phyloP scores from a whole-genome alignment of 2,113 vertebrate species.

The Halcyon senegalensis region DNA sequence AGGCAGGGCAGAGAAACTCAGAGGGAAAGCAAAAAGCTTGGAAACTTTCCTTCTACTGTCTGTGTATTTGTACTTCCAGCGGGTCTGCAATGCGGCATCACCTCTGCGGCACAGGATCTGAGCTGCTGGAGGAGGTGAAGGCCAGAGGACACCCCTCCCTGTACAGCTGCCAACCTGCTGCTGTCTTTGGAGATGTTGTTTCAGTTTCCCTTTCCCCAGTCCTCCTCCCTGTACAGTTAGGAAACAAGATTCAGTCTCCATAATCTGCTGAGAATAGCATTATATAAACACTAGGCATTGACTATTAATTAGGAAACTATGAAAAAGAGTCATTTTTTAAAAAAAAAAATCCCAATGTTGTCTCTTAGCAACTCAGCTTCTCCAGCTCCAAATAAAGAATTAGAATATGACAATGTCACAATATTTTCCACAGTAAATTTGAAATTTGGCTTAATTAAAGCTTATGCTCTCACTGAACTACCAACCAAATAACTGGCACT shows the following conservation, averaged over 20 bases:
- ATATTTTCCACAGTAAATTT: constrained; percentile 17
- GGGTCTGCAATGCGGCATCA: neutral
- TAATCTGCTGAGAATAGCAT: neutral
- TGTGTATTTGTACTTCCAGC: neutral
- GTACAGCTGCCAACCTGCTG: neutral
- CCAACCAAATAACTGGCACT: neutral
- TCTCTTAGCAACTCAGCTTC: constrained; percentile 42
- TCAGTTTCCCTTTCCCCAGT: neutral
- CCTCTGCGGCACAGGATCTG: neutral
- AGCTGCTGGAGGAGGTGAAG: neutral
- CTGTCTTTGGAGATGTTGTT: neutral
- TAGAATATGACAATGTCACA: neutral
- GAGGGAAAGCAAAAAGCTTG: neutral
- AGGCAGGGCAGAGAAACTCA: neutral
- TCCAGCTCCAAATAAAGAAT: neutral
- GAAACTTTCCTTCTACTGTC: neutral
- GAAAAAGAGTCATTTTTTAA: neutral
- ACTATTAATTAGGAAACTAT: neutral
- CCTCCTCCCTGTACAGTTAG: neutral
- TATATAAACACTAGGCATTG: neutral
- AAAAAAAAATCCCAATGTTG: neutral
- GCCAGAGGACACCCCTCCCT: neutral
- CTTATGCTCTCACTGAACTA: neutral
- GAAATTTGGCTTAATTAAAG: constrained; percentile 33
- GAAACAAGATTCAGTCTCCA: neutral